Conservation (phyloP, 2,797 vertebrate genomes). For the Ispidina picta region DNA sequence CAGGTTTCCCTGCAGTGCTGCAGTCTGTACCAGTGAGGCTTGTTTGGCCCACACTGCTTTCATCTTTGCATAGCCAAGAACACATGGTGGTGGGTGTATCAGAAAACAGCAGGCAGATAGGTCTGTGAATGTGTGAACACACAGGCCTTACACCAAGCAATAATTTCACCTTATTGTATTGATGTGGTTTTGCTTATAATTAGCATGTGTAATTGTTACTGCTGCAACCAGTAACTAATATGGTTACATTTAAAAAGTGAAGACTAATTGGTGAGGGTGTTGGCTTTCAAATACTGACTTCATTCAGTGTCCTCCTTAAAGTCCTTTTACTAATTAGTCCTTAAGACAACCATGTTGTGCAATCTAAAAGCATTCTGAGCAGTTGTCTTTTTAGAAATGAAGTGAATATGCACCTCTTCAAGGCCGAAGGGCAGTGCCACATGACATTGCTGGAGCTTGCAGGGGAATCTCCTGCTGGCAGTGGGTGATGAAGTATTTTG, state of each 20-base stretch:
- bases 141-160: neutral
- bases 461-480: neutral
- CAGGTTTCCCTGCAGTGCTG: neutral
- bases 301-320: neutral
- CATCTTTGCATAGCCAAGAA: neutral
- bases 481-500: neutral
- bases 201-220: neutral
- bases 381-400: neutral
- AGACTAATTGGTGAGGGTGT: neutral
- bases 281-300: neutral
- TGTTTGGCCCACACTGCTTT: neutral
- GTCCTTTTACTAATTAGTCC: neutral
- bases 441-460: neutral
- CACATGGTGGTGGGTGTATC: neutral
- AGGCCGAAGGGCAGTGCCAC: neutral
- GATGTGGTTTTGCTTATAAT: neutral
- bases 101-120: neutral
- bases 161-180: neutral
- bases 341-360: neutral
- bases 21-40: neutral
- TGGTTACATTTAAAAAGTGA: neutral
- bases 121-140: neutral
- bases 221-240: neutral
- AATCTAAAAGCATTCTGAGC: neutral
- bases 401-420: neutral